phyloP scores from a whole-genome alignment of 2,888 invertebrate species.

The Tetranychus truncatus region DNA sequence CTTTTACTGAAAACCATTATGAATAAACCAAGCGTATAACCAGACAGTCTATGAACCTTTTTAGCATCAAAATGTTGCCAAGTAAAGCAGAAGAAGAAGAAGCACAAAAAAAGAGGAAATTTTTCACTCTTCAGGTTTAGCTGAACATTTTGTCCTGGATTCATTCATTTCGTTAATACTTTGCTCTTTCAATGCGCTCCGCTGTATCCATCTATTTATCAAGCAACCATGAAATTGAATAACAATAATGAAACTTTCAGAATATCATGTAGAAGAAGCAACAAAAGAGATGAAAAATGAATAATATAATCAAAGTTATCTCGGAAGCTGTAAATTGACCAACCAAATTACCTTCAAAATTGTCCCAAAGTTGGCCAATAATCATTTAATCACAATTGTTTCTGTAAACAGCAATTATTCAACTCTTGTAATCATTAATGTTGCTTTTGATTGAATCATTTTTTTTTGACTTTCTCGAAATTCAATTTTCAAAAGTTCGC shows the following conservation, averaged over 20 bases:
- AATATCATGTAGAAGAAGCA: background rate
- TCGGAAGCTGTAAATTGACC: background rate
- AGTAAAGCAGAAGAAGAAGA: no score
- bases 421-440: no score
- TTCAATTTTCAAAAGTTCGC: no score
- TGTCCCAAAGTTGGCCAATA: background rate
- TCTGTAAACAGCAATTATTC: no score
- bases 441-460: no score
- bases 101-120: no score
- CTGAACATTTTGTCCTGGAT: background rate
- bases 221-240: background rate
- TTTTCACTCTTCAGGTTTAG: background rate
- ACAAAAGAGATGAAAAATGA: no score
- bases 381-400: no score
- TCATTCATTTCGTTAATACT: background rate
- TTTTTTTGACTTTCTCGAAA: no score
- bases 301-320: background rate
- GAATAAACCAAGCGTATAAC: conserved; percentile 1
- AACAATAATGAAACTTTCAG: background rate
- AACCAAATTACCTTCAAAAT: background rate
- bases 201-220: background rate
- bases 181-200: background rate
- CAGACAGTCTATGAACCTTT: background rate
- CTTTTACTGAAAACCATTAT: background rate
- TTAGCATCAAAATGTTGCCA: no score